phyloP scores from a whole-genome alignment of 2,797 vertebrate genomes.

The Monodelphis domestica region DNA sequence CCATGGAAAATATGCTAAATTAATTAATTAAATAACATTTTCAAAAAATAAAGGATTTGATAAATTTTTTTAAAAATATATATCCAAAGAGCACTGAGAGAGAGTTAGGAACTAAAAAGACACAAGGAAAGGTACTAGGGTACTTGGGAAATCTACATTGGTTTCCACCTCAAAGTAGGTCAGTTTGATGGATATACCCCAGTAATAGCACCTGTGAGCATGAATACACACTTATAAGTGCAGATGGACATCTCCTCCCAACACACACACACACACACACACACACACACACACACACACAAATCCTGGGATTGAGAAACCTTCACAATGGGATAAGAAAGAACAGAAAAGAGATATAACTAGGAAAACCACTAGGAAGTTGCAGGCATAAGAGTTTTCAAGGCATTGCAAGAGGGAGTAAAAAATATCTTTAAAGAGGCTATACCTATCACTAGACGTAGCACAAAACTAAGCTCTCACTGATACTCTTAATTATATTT shows the following conservation, averaged over 20 bases:
- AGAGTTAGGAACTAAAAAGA: not conserved
- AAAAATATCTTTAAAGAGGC: not conserved
- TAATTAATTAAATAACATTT: too few relatives aligned
- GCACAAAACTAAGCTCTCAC: not conserved
- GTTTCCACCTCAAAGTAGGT: not conserved
- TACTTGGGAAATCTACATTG: too few relatives aligned
- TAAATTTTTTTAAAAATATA: too few relatives aligned
- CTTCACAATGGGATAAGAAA: not conserved
- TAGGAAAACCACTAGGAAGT: not conserved
- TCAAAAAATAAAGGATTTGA: too few relatives aligned
- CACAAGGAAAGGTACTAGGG: not conserved
- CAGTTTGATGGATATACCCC: not conserved
- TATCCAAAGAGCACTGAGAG: not conserved
- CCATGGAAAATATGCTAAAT: too few relatives aligned
- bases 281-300: not conserved
- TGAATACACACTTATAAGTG: not conserved
- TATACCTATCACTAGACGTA: not conserved
- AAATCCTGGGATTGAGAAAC: not conserved
- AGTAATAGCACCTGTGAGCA: not conserved
- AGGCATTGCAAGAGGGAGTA: not conserved
- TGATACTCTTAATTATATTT: not conserved
- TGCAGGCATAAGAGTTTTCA: not conserved
- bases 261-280: not conserved
- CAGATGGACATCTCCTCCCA: too few relatives aligned
- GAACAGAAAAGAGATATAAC: not conserved